These are phyloP conservation scores for Acrobasis suavella DNA, from an alignment of 2,888 invertebrate genomes.

Conservation along the genomic window DNA sequence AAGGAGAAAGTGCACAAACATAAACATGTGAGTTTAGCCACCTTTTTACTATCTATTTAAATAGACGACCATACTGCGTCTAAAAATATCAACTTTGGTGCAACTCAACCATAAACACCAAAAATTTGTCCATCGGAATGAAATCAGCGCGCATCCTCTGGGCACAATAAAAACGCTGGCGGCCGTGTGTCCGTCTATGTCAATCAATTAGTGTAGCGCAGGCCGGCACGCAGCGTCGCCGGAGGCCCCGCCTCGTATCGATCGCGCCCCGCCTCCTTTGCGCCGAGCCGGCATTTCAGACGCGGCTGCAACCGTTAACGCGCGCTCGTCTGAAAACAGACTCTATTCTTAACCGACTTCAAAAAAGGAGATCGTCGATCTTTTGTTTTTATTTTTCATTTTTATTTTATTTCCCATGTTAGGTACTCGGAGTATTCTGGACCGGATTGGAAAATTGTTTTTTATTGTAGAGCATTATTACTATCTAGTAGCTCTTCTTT, in stretches of 20 bases:
- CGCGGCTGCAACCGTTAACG: neutral
- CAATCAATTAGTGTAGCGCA: slow-evolving; percentile 72
- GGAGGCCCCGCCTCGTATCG: slow-evolving; percentile 69
- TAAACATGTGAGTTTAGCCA: too few relatives aligned
- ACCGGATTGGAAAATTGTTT: too few relatives aligned
- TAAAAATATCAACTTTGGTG: too few relatives aligned
- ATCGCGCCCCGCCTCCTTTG: slow-evolving; percentile 63
- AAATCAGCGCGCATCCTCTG: slow-evolving; percentile 52
- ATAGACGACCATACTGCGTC: too few relatives aligned
- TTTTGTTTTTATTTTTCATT: too few relatives aligned
- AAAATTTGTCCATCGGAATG: slow-evolving; percentile 27
- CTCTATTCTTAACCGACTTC: neutral
- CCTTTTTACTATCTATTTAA: too few relatives aligned
- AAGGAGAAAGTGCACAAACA: too few relatives aligned
- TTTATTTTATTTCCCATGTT: too few relatives aligned
- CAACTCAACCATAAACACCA: neutral
- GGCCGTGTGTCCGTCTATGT: slow-evolving; percentile 73
- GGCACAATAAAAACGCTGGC: slow-evolving; percentile 71
- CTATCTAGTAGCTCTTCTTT: too few relatives aligned
- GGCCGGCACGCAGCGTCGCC: slow-evolving; percentile 71
- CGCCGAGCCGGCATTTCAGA: slow-evolving; percentile 49
- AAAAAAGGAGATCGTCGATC: too few relatives aligned
- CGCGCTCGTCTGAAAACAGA: neutral
- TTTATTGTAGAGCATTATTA: too few relatives aligned
- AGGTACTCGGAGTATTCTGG: too few relatives aligned